These are phyloP conservation scores for Conus ventricosus DNA, from an alignment of 1,140 invertebrate genomes.

Conservation along the genomic window DNA sequence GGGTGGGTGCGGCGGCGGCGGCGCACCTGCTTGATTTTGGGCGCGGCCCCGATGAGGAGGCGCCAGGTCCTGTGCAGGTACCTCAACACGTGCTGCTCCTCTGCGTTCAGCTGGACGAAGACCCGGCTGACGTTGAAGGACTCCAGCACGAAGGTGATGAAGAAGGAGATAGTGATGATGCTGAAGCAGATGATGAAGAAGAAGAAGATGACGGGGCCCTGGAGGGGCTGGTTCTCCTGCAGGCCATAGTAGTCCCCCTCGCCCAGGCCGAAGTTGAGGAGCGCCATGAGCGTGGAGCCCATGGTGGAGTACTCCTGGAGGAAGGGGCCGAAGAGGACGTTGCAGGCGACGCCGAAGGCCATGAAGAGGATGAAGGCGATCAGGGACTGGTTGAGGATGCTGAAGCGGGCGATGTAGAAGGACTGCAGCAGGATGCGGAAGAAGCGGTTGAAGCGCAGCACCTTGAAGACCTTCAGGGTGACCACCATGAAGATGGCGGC, in stretches of 20 bases:
- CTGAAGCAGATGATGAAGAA: slow-evolving; percentile 10
- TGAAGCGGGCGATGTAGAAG: not conserved
- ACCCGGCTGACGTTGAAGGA: slow-evolving; percentile 15
- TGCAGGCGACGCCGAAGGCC: not conserved
- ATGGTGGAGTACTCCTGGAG: not conserved
- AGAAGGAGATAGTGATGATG: slow-evolving; percentile 12
- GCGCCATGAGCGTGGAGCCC: not conserved
- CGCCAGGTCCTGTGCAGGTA: not conserved
- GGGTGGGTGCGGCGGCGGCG: slow-evolving; percentile 4
- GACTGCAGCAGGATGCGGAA: slow-evolving; percentile 13
- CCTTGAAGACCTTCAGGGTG: not conserved
- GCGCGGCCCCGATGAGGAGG: slow-evolving; percentile 10
- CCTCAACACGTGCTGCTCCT: slow-evolving; percentile 21
- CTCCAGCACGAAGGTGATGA: slow-evolving; percentile 20
- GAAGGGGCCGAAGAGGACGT: not conserved
- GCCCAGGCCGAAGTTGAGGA: slow-evolving; percentile 22
- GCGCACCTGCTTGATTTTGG: not conserved
- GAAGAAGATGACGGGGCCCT: slow-evolving; percentile 16
- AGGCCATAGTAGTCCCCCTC: not conserved
- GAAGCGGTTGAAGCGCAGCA: slow-evolving; percentile 24
- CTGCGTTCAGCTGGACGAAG: slow-evolving; percentile 18
- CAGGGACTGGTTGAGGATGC: slow-evolving; percentile 1
- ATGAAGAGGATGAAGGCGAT: slow-evolving; percentile 7
- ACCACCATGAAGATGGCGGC: not conserved
- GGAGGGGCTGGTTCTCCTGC: not conserved